phyloP scores from a whole-genome alignment of 1,140 invertebrate species.

The Holotrichia oblita region DNA sequence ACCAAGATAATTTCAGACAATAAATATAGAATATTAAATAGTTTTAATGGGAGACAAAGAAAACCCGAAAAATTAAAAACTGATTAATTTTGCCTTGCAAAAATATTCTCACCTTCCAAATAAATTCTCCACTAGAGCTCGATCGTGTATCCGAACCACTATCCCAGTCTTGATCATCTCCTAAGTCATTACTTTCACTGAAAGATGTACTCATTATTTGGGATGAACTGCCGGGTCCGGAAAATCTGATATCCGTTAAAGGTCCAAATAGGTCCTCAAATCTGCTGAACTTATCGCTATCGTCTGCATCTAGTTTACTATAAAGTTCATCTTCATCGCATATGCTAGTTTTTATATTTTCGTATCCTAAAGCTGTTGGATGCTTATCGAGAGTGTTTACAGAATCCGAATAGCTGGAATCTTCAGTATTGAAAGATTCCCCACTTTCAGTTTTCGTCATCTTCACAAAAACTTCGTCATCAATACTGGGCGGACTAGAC shows the following conservation, averaged over 20 bases:
- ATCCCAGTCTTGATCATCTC: conserved; percentile 66
- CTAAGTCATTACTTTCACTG: conserved; percentile 58
- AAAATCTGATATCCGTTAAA: conserved; percentile 59
- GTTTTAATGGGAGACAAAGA: too few species aligned
- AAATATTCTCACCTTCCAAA: conserved; percentile 74
- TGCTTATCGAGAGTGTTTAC: neutral
- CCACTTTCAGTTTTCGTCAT: conserved; percentile 15
- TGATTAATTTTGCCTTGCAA: neutral
- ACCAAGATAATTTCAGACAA: too few species aligned
- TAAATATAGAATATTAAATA: too few species aligned
- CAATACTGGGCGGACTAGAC: neutral
- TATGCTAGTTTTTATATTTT: conserved; percentile 28
- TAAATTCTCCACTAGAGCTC: conserved; percentile 77
- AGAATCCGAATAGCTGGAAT: neutral
- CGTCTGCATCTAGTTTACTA: conserved; percentile 34
- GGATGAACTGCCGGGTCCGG: conserved; percentile 54
- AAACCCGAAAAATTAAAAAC: too few species aligned
- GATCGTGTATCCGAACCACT: conserved; percentile 67
- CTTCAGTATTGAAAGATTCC: conserved; percentile 9
- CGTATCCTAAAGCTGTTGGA: conserved; percentile 39
- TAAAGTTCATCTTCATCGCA: conserved; percentile 43
- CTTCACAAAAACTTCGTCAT: neutral
- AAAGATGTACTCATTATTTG: conserved; percentile 61
- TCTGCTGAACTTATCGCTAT: conserved; percentile 46
- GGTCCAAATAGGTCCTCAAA: conserved; percentile 53